Evolutionary conservation across 1,140 invertebrate genomes (phyloP), one percentile per base, ranked within the genome.

Genomic region (Diuraphis noxia): DNA sequence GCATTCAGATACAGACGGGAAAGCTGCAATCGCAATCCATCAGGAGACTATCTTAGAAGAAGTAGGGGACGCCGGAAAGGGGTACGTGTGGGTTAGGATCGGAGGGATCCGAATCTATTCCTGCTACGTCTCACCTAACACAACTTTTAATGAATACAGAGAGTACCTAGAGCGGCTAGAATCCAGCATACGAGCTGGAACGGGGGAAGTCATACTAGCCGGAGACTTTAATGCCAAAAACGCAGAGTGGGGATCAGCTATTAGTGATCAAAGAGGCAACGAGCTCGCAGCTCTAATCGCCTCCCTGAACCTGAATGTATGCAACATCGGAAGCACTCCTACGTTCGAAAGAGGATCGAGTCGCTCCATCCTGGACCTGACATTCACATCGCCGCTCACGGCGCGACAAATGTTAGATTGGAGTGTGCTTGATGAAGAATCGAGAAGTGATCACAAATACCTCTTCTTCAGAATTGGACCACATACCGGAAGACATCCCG

Each of bases 191-290:
- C 3, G 79, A 38, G 38, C 30, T 5, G 72, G 7, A 72, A 10
- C 52, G 19, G 89, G 89, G 1, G 19, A 40, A 21, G 34, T 30
- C 30, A 23, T 90, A 36, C 6, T 90, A 34, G 88, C 46, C 9
- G 90, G 91, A 91, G n/a, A n/a, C n/a, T n/a, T n/a, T n/a, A n/a
- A 91, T 46, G 90, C 90, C 5, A 91, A 91, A n/a, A n/a, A 30
- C 5, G 25, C 25, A 7, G 56, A 63, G 23, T 91, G 91, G 91
- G 79, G 91, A 10, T 46, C 40, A 17, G 5, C n/a, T 0, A 49
- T 34, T 17, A 82, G 19, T 34, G 91, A 91, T 34, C 17, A 46
- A 63, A 91, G 43, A 82, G 90, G 90, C 3, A 6, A 72, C 9
- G 38, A 34, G 23, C 77, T 91, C 17, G 77, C 90, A 82, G 77